Evolutionary conservation across 2,888 invertebrate genomes (phyloP).

Genomic region (Eumacrocentrus americanus): DNA sequence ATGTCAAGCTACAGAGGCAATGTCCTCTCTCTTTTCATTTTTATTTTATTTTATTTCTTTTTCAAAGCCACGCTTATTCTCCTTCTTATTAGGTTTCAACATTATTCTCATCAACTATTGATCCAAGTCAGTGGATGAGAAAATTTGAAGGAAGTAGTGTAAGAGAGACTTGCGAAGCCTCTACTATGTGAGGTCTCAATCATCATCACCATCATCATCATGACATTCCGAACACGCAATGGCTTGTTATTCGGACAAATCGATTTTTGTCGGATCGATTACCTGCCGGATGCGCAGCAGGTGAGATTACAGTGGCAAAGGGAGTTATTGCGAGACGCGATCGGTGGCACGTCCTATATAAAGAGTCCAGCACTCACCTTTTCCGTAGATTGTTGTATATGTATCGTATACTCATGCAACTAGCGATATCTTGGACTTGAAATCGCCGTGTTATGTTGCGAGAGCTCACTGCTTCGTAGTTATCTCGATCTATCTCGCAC

Average conservation of each 20-base stretch:
- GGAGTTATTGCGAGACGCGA: slow-evolving; percentile 20
- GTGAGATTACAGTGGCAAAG: slow-evolving; percentile 9
- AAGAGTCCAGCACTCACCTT: not conserved
- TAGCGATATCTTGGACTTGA: slow-evolving; percentile 12
- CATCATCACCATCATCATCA: too few species aligned
- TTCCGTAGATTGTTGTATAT: not conserved
- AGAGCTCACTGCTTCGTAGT: not conserved
- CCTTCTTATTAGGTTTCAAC: too few species aligned
- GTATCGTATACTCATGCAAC: not conserved
- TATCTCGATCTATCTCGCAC: not conserved
- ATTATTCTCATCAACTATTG: not conserved
- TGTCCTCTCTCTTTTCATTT: slow-evolving; percentile 4
- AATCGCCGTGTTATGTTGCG: slow-evolving; percentile 10
- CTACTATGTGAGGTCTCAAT: too few species aligned
- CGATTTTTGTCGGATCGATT: not conserved
- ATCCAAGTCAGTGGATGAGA: not conserved
- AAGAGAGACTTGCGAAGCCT: too few species aligned
- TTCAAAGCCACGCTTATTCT: too few species aligned
- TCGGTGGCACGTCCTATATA: slow-evolving; percentile 9
- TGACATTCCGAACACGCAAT: not conserved
- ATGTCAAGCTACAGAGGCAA: not conserved
- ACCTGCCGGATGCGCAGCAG: not conserved
- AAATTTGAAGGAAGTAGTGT: not conserved
- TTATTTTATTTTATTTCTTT: not conserved
- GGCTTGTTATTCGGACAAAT: not conserved